Evolutionary conservation across 2,797 vertebrate genomes (phyloP), one percentile per base, ranked within the genome.

Genomic region (Anguilla pacifica): DNA sequence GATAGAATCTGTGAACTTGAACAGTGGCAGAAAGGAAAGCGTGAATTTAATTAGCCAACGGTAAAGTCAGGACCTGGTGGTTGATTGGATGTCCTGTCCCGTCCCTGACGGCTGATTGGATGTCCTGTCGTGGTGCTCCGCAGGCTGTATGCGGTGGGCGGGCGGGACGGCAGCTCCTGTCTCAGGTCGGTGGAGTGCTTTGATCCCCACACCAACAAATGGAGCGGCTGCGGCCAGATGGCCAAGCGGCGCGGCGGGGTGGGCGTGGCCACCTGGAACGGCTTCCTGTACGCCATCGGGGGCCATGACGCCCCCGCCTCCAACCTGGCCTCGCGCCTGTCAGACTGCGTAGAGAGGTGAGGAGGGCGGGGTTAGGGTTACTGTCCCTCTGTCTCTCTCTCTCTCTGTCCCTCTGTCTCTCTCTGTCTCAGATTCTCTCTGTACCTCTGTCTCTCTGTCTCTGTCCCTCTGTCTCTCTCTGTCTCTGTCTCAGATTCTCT

Each of bases 181-280:
- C 97, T 99, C 90, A 98, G 98, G 77, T 99, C 99, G 53, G 98
- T 99, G 85, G 99, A 99, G 94, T 98, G 97, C 95, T 99, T 99
- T 89, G 98, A 99, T 94, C 99, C 99, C 87, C 99, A 99, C 94
- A 99, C 95, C 86, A 99, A 94, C 92, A 99, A 99, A 92, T 99
- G 99, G 99, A 98, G 93, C 6, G 94, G 94, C 57, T 99, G 99
- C 91, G 96, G 98, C 83, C 98, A 98, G 11, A 99, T 99, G 99
- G 97, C 98, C 2, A 99, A 99, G 94, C 96, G 98, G 90, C 96
- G 99, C 90, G 98, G 98, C 0, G 98, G 99, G 0, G 98, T 99
- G 39, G 99, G 99, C 3, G 98, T 99, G 85, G 97, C 98, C 31
- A 99, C 98, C 0, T 99, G 98, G 98, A 99, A 99, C 0, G 97